Base-by-base conservation (phyloP, 2,888 invertebrate genomes). In the Diplazon laetatorius region DNA sequence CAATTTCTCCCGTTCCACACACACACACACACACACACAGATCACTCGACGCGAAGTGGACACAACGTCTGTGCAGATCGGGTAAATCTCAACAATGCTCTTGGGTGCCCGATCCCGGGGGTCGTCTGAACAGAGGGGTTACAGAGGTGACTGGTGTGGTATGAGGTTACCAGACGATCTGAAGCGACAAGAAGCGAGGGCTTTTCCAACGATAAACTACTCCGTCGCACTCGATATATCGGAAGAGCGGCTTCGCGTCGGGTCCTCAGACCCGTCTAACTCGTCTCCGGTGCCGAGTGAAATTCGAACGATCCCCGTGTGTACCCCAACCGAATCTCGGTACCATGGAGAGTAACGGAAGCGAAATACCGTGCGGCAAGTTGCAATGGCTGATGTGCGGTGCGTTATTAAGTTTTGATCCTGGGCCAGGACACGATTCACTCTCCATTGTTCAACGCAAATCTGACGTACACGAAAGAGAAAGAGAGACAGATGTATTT, bases 341-440 rank as follows among this genome's bases (percentile, higher is more conserved):
- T n/a, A n/a, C n/a, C 65, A 22, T 22, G 30, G 30, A 42, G 8
- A 12, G 18, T 1, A n/a, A 30, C 55, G 55, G 55, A n/a, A 60
- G 59, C 59, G 46, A 18, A 44, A 66, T 14, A 25, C 42, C n/a
- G n/a, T n/a, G 25, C 30, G 20, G 22, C 46, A 14, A 18, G 18
- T 59, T 50, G 69, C 63, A 44, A 37, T 80, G 81, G 80, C n/a
- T n/a, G n/a, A n/a, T n/a, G 75, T 69, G 72, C 16, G 35, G 30
- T 16, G 75, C 85, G 85, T 87, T 88, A 89, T 89, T 88, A 88
- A 88, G 87, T 87, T 85, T 82, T 86, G 87, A 88, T 89, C 87
- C 88, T 85, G 81, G 83, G 63, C 37, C 50, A 37, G 73, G 76
- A 74, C 50, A 44, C 68, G 76, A 77, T 1, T 55, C 35, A n/a